Evolutionary conservation across 1,140 invertebrate genomes (phyloP), one percentile per base, ranked within the genome.

Genomic region (Danaus melanippus): DNA sequence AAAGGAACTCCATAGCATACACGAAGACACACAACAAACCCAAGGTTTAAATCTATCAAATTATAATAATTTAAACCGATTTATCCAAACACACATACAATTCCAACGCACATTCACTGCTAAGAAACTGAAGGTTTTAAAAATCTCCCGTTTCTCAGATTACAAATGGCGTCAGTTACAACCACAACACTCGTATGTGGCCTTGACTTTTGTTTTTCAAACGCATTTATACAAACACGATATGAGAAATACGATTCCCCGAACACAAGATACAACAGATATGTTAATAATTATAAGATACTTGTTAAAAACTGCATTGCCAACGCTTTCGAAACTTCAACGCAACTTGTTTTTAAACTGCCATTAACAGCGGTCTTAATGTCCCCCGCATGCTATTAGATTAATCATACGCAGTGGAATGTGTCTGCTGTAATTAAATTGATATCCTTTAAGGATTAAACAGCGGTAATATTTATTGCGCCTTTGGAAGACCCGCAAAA

Each of bases 231-330:
- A 32, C 6, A 32, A 32, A 32, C 2, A 32, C 6, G 4, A 32
- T 32, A 32, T 8, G 7, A 32, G 21, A 32, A 32, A 8, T 46
- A 46, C 8, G 12, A 15, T 32, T 6, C 9, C 39, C 12, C 8
- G n/a, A 32, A 48, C 44, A 57, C 47, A 50, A 63, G 54, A 49
- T 46, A 51, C 53, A 55, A 64, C 54, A 55, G 56, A 58, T 53
- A 56, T 56, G 49, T 64, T 53, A 60, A 56, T 62, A 64, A 50
- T 58, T 64, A 56, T 59, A 54, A 62, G 64, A 66, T 69, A 71
- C 73, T 58, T 67, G 73, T 78, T 71, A 68, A 75, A 71, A 74
- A 72, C 69, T 74, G 65, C 74, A 73, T 61, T 66, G 64, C 62
- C 59, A 65, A 69, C 49, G 66, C 73, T 76, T 76, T 74, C 69